phyloP scores from a whole-genome alignment of 2,113 vertebrate genomes.

The Aplodontia rufa region DNA sequence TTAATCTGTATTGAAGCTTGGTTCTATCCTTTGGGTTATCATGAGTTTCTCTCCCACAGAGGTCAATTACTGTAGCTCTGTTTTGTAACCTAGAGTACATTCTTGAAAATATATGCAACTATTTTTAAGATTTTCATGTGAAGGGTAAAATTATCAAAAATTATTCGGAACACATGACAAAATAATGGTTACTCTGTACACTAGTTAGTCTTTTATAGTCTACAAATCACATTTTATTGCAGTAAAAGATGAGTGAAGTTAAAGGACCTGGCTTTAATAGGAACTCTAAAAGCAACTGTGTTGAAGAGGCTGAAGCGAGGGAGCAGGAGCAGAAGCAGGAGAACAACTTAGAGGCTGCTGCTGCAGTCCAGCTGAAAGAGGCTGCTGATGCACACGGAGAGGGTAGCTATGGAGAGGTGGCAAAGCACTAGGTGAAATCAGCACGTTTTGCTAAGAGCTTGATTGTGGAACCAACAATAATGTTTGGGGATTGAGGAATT shows the following conservation, averaged over 20 bases:
- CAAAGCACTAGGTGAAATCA: not conserved
- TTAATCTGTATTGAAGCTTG: constrained; percentile 2
- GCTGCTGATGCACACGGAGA: not conserved
- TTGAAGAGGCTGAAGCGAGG: not conserved
- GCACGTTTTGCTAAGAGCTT: not conserved
- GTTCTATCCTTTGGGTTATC: not conserved
- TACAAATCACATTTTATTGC: constrained; percentile 14
- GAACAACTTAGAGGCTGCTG: not conserved
- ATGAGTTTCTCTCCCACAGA: not conserved
- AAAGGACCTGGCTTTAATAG: not conserved
- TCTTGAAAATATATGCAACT: constrained; percentile 13
- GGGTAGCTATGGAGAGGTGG: not conserved
- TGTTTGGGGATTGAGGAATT: not conserved
- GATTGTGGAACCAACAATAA: not conserved
- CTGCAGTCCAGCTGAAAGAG: not conserved
- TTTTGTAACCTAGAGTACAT: not conserved
- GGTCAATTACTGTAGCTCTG: constrained; percentile 13
- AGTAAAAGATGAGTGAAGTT: constrained; percentile 9
- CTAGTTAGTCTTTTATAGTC: not conserved
- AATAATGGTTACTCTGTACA: not conserved
- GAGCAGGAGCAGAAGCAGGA: not conserved
- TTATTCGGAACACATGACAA: not conserved
- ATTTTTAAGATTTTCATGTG: constrained; percentile 44
- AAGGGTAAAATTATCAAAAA: constrained; percentile 23
- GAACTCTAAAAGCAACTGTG: not conserved